Evolutionary conservation across 2,113 vertebrate species (phyloP).

Genomic region (Nipponia nippon): DNA sequence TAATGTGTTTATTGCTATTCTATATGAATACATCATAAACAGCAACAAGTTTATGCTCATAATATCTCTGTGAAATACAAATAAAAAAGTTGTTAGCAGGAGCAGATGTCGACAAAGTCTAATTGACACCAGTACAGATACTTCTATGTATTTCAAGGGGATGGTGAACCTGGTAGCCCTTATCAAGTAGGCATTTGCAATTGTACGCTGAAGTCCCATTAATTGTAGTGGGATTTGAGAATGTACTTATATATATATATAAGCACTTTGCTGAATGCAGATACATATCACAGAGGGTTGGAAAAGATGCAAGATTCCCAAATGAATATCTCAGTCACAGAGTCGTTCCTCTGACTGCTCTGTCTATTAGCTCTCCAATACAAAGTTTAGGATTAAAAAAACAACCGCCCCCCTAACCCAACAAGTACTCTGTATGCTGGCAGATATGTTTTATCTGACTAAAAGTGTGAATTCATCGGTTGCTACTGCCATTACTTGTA

Average conservation of each 20-base stretch:
- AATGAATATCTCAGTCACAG: not conserved
- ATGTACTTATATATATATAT: not conserved
- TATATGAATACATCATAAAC: not conserved
- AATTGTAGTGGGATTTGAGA: not conserved
- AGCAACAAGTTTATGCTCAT: not conserved
- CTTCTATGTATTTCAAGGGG: not conserved
- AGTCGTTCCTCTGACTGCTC: not conserved
- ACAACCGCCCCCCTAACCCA: not conserved
- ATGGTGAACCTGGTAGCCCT: not conserved
- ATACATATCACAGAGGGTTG: not conserved
- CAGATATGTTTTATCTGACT: not conserved
- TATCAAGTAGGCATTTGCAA: not conserved
- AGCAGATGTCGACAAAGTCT: not conserved
- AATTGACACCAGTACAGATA: not conserved
- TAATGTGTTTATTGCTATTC: not conserved
- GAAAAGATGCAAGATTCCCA: not conserved
- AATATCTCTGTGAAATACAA: not conserved
- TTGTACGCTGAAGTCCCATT: not conserved
- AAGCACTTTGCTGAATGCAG: not conserved
- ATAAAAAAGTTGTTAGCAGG: not conserved
- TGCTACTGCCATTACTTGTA: not conserved
- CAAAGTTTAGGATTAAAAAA: not conserved
- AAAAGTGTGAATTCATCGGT: not conserved
- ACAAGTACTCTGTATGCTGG: not conserved
- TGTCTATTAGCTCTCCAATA: not conserved